Conservation (phyloP, 2,888 invertebrate species). For the Monopis laevigella region DNA sequence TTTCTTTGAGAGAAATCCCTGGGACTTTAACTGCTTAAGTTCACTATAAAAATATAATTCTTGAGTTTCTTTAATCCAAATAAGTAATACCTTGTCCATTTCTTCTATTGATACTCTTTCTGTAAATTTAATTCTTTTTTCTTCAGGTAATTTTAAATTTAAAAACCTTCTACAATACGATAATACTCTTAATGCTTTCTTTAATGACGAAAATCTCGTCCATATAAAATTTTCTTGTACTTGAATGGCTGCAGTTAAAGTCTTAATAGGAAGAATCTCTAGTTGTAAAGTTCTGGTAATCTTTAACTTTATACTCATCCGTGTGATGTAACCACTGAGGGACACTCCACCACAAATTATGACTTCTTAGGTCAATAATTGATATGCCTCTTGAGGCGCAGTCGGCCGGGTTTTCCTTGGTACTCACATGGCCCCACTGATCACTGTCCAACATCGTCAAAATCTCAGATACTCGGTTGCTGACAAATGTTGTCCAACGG, state of each 20-base stretch:
- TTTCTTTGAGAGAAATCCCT: background rate
- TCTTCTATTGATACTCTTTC: background rate
- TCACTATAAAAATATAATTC: background rate
- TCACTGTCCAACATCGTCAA: constrained; percentile 14
- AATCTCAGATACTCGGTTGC: constrained; percentile 23
- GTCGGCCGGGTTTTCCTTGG: constrained; percentile 24
- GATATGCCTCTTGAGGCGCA: constrained; percentile 23
- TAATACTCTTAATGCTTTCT: background rate
- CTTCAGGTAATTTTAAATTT: background rate
- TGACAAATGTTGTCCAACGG: constrained; percentile 23
- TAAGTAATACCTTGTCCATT: background rate
- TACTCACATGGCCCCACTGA: constrained; percentile 22
- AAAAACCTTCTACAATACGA: constrained; percentile 9
- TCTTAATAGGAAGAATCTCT: background rate
- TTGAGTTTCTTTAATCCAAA: constrained; percentile 7
- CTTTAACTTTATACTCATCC: no score
- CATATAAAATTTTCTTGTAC: constrained; percentile 6
- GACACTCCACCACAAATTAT: constrained; percentile 19
- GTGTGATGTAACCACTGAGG: constrained; percentile 3
- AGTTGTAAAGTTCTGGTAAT: no score
- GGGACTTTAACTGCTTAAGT: background rate
- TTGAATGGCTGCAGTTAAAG: background rate
- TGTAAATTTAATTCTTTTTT: no score
- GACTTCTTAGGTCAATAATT: constrained; percentile 15
- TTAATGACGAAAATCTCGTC: constrained; percentile 9